These are phyloP conservation scores for Hypsopygia costalis DNA, from an alignment of 2,888 invertebrate genomes.

Conservation along the genomic window DNA sequence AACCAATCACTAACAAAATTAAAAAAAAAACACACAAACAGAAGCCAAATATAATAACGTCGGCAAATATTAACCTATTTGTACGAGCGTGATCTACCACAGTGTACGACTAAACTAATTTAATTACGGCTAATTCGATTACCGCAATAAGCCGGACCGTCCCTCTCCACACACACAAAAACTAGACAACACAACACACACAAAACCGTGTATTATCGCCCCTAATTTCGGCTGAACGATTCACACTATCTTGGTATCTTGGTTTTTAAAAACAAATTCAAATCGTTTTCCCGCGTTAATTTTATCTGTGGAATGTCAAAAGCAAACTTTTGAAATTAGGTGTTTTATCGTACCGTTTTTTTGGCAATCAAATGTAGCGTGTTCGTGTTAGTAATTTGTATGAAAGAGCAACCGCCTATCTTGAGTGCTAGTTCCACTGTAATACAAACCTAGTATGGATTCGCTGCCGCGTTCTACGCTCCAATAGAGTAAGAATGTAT, in stretches of 20 bases:
- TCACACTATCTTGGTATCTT: too few relatives aligned
- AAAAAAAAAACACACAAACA: constrained; percentile 22
- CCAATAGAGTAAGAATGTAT: constrained; percentile 73
- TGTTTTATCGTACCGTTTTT: constrained; percentile 23
- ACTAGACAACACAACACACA: constrained; percentile 20
- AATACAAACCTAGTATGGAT: constrained; percentile 49
- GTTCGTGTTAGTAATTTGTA: constrained; percentile 27
- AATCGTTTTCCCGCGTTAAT: background rate
- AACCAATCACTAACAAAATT: too few relatives aligned
- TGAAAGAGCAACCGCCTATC: constrained; percentile 56
- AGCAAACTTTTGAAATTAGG: constrained; percentile 9
- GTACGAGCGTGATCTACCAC: constrained; percentile 36
- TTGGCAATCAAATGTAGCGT: constrained; percentile 18
- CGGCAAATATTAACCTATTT: constrained; percentile 39
- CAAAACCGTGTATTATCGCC: background rate
- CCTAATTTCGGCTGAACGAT: background rate
- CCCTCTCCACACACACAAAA: constrained; percentile 39
- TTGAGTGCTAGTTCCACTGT: constrained; percentile 56
- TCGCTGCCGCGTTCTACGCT: constrained; percentile 56
- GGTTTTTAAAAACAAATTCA: background rate
- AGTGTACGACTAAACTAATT: constrained; percentile 53
- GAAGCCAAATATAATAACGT: constrained; percentile 23
- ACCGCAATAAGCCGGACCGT: constrained; percentile 46
- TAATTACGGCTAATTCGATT: constrained; percentile 74
- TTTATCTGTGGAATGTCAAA: constrained; percentile 1